Base-by-base conservation (phyloP, 2,113 vertebrate species). In the Scalopus aquaticus region DNA sequence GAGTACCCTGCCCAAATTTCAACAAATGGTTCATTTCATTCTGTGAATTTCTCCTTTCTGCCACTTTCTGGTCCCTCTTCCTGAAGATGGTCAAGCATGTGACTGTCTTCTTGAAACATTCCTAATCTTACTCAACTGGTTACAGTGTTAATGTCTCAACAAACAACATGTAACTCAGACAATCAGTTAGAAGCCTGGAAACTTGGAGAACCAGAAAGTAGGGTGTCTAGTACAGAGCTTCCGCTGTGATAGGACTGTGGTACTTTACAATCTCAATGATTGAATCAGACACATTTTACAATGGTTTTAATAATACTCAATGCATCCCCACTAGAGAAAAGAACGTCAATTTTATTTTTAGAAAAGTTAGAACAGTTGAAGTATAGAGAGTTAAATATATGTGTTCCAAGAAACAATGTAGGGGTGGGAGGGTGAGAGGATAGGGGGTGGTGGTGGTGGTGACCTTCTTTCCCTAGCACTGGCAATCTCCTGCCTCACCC, bases 381-480 rank as follows among this genome's bases (percentile, higher is more conserved):
- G 80, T 87, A 44, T 42, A 79, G 44, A 74, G 46, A 87, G 39
- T 77, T 81, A 78, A 94, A 72, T 37, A 82, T 79, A 79, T 80
- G 35, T 19, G 79, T 69, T 93, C 72, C 49, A 64, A 77, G 65
- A 86, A 95, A 85, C 12, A 65, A 15, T 37, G 69, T 51, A 2
- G 22, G 4, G 30, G n/a, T 7, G 20, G 32, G 19, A 20, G 51
- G 54, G 54, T 56, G 54, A 56, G 54, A 56, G 20, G 54, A 22
- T 6, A 8, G 54, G 17, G 13, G 49, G 49, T 6, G 15, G 6
- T 22, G 54, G 20, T 56, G 20, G 54, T 56, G 20, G 54, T 56
- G 54, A 8, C 35, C 9, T 19, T 46, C 74, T 72, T 83, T 56
- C 16, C 58, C 8, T 11, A 60, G 73, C 49, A 65, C 39, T 72